Evolutionary conservation across 2,888 invertebrate species (phyloP), one percentile per base, ranked within the genome.

Genomic region (Drosophila borborema): DNA sequence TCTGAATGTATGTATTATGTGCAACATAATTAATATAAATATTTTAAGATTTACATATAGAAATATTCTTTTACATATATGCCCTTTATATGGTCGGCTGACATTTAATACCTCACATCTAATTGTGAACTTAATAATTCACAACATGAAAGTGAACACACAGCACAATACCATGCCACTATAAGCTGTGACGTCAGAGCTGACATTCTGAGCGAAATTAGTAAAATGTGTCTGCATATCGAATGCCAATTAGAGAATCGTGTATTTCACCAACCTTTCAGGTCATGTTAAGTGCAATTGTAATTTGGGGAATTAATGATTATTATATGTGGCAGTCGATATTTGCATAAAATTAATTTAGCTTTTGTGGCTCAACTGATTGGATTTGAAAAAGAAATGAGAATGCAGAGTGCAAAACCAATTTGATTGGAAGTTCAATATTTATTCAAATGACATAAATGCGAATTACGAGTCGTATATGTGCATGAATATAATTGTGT

Each of bases 181-280:
- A n/a, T 7, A 7, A 31, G 18, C 0, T 41, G 28, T 55, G 77
- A 76, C 56, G 56, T 77, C 56, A 77, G 40, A 16, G 51, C 16
- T 43, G 31, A 10, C 14, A 38, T 61, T 64, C 10, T 23, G 16
- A n/a, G 31, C 36, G 41, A 31, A 34, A 46, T 23, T 3, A 12
- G 43, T n/a, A 10, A 34, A 60, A 51, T 53, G 45, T 23, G 18
- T 56, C 40, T 64, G 53, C 55, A 70, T 70, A 53, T 53, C 53
- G 38, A 70, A 70, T 75, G 34, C 7, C 31, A 56, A 18, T 64
- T 20, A 23, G 41, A 2, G 55, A 41, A 55, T 38, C 1, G 23
- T 9, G 16, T 12, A n/a, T 41, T 53, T 53, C 14, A n/a, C 7
- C 23, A 14, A 16, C 23, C 18, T 56, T 43, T 53, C 14, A 18